A percentile compares a stretch with the other conserved stretches of the same genome.
phyloP scores from a whole-genome alignment of 2,797 vertebrate genomes.

The Sarcophilus harrisii region DNA sequence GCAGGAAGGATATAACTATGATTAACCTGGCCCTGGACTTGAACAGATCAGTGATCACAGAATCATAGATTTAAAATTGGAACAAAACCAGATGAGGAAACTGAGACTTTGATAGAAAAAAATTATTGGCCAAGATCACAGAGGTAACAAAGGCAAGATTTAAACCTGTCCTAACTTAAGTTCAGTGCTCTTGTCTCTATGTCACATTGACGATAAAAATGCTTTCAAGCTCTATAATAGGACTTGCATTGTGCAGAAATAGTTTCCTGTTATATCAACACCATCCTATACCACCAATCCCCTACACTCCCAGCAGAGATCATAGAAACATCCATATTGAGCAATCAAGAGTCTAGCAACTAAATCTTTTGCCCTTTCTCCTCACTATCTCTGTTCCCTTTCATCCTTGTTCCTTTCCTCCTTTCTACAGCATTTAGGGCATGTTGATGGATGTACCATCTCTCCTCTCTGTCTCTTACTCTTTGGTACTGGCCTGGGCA shows the following conservation, averaged over 20 bases:
- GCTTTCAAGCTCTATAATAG: background rate
- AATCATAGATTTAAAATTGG: background rate
- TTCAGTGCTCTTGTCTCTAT: background rate
- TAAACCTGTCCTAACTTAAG: background rate
- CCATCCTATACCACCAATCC: background rate
- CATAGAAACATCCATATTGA: background rate
- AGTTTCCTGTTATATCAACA: background rate
- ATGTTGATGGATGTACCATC: background rate
- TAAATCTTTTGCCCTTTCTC: background rate
- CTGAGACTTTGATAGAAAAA: background rate
- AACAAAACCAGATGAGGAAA: background rate
- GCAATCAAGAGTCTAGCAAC: background rate
- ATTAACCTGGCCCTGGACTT: background rate
- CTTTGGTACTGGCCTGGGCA: background rate
- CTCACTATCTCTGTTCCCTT: background rate
- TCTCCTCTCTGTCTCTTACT: background rate
- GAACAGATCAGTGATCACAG: background rate
- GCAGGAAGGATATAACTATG: background rate
- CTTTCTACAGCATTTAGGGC: background rate
- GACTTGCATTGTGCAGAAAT: background rate
- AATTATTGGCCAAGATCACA: background rate
- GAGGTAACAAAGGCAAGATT: background rate
- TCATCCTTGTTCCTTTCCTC: rapidly evolving
- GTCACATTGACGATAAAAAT: background rate
- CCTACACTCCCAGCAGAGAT: background rate